These are phyloP conservation scores for Chionis minor DNA, from an alignment of 2,113 vertebrate genomes.

Conservation along the genomic window DNA sequence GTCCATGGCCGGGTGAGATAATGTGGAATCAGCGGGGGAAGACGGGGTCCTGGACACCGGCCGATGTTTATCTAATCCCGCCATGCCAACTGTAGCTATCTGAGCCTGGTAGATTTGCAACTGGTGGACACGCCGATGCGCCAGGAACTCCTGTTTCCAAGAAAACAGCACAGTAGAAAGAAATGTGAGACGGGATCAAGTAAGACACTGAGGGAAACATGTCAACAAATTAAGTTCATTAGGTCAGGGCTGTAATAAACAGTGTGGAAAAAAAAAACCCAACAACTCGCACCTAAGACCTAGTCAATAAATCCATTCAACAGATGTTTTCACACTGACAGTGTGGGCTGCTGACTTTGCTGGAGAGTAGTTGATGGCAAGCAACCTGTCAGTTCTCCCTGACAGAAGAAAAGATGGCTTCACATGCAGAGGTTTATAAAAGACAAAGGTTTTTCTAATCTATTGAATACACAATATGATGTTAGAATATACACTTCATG, in stretches of 20 bases:
- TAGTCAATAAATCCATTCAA: slow-evolving; percentile 77
- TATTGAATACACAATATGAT: not conserved
- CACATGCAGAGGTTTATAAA: not conserved
- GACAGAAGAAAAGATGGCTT: slow-evolving; percentile 43
- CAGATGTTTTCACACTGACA: slow-evolving; percentile 75
- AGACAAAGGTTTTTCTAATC: not conserved
- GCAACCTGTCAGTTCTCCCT: slow-evolving; percentile 62
- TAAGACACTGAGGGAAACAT: slow-evolving; percentile 68
- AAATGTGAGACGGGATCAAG: slow-evolving; percentile 74
- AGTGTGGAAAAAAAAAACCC: slow-evolving; percentile 39
- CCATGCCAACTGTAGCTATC: slow-evolving; percentile 75
- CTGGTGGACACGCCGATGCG: slow-evolving; percentile 65
- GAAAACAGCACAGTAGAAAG: slow-evolving; percentile 75
- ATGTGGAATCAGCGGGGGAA: slow-evolving; percentile 68
- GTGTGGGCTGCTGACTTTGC: slow-evolving; percentile 28
- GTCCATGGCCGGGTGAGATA: slow-evolving; percentile 75
- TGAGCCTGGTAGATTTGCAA: slow-evolving; percentile 72
- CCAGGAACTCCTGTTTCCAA: slow-evolving; percentile 74
- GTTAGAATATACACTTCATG: not conserved
- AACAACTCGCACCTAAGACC: slow-evolving; percentile 13
- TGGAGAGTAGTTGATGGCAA: slow-evolving; percentile 53
- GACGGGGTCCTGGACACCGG: slow-evolving; percentile 71
- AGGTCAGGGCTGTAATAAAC: slow-evolving; percentile 78
- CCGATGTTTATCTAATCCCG: slow-evolving; percentile 78
- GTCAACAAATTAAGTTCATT: slow-evolving; percentile 83